A percentile compares a stretch with the other conserved stretches of the same genome.
These are phyloP conservation scores for Pyxicephalus adspersus DNA, from an alignment of 2,113 vertebrate genomes.

Conservation along the genomic window DNA sequence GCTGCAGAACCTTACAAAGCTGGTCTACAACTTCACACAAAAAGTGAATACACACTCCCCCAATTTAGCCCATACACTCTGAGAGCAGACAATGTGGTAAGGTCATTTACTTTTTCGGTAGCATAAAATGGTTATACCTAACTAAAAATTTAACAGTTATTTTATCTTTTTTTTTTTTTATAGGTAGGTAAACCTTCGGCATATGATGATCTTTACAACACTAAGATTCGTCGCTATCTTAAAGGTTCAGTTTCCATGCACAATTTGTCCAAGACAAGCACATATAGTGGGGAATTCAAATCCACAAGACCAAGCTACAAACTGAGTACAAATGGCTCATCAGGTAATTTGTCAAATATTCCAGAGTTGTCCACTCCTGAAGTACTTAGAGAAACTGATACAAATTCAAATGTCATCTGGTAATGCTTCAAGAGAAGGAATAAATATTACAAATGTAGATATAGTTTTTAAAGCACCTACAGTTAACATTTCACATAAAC, in stretches of 20 bases:
- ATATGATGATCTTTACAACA: slow-evolving; percentile 52
- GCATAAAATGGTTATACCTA: background rate
- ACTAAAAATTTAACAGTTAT: background rate
- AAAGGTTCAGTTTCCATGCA: slow-evolving; percentile 29
- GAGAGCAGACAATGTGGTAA: slow-evolving; percentile 31
- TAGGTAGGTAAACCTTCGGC: slow-evolving; percentile 17
- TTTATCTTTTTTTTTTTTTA: slow-evolving; percentile 5
- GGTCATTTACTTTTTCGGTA: background rate
- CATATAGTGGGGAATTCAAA: background rate
- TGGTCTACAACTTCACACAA: slow-evolving; percentile 36
- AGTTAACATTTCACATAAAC: slow-evolving; percentile 4
- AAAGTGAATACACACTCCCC: slow-evolving; percentile 21
- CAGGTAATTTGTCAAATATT: background rate
- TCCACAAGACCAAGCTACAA: slow-evolving; percentile 4
- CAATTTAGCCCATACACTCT: slow-evolving; percentile 8
- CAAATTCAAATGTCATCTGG: background rate
- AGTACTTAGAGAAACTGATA: slow-evolving; percentile 9
- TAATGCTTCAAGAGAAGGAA: background rate
- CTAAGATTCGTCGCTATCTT: slow-evolving; percentile 42
- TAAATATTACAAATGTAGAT: slow-evolving; percentile 14
- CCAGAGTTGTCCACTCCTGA: background rate
- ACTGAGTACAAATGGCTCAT: background rate
- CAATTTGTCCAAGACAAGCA: slow-evolving; percentile 16
- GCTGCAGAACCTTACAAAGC: slow-evolving; percentile 45
- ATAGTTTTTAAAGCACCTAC: slow-evolving; percentile 11